A percentile compares a stretch with the other conserved stretches of the same genome.
Conservation (phyloP, 2,797 vertebrate genomes). For the Spinus pinus region DNA sequence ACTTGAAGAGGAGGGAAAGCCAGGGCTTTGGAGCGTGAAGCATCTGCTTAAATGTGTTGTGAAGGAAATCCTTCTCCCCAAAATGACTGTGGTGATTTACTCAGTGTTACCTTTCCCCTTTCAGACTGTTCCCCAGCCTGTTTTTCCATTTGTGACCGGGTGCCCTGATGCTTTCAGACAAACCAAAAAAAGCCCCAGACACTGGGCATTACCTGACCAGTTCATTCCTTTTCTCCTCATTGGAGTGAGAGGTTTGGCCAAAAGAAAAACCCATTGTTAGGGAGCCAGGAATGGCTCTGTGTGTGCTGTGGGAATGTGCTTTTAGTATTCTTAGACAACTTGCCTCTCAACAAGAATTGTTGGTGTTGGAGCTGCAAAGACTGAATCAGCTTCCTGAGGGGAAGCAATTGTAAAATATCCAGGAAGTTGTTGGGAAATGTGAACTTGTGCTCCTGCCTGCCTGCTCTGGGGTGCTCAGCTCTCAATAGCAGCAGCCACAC, state of each 20-base stretch:
- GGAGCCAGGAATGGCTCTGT: background rate
- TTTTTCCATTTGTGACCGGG: accelerated
- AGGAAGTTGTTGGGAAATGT: constrained; percentile 91
- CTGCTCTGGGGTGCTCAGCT: background rate
- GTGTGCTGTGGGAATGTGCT: background rate
- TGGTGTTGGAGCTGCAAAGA: constrained; percentile 72
- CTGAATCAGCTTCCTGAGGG: constrained; percentile 87
- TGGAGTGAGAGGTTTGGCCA: background rate
- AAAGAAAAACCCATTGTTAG: constrained; percentile 24
- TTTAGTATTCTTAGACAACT: constrained; percentile 55
- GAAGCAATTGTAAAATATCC: constrained; percentile 90
- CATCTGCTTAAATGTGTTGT: accelerated
- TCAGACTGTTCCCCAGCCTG: background rate
- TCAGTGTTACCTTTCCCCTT: background rate
- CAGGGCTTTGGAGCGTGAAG: background rate
- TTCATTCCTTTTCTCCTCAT: background rate
- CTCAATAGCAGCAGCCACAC: background rate
- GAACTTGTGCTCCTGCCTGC: constrained; percentile 62
- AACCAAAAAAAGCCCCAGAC: background rate
- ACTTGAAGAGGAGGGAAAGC: background rate
- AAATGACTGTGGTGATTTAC: accelerated
- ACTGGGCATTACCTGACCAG: background rate
- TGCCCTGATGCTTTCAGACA: background rate
- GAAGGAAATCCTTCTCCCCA: background rate
- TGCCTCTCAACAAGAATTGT: constrained; percentile 58